Percentiles rank a stretch among this genome's conserved stretches.
Evolutionary conservation across 2,113 vertebrate genomes (phyloP).

Genomic region (Solea senegalensis): DNA sequence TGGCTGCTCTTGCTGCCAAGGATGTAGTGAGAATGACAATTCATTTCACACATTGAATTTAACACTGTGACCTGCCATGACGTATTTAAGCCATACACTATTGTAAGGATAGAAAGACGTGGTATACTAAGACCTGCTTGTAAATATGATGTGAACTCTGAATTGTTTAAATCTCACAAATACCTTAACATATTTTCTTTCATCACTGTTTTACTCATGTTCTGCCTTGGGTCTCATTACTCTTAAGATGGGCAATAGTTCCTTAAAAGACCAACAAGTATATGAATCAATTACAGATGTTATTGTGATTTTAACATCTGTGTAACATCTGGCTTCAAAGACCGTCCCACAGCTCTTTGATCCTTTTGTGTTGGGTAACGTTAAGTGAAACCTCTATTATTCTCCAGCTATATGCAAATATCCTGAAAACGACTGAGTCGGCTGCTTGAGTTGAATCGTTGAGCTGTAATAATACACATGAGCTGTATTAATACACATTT

Average conservation of each 20-base stretch:
- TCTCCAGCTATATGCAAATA: background rate
- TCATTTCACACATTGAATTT: background rate
- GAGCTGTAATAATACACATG: background rate
- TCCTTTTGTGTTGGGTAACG: background rate
- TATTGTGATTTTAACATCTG: constrained; percentile 43
- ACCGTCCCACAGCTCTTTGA: constrained; percentile 1
- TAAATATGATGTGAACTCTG: background rate
- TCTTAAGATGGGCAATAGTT: background rate
- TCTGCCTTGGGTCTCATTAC: background rate
- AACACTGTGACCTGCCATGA: background rate
- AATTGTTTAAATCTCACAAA: background rate
- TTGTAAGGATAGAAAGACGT: no score
- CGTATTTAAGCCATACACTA: background rate
- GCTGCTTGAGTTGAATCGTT: background rate
- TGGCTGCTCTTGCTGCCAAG: background rate
- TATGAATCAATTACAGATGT: constrained; percentile 54
- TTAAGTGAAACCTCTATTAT: background rate
- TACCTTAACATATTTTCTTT: background rate
- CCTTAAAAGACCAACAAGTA: background rate
- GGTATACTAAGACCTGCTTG: background rate
- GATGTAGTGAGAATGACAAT: background rate
- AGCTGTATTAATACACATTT: background rate
- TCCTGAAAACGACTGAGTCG: no score
- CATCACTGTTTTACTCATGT: background rate
- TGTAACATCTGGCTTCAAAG: constrained; percentile 34